These are phyloP conservation scores for Chaetogeoica ovagalla DNA, from an alignment of 2,888 invertebrate species.

Conservation along the genomic window DNA sequence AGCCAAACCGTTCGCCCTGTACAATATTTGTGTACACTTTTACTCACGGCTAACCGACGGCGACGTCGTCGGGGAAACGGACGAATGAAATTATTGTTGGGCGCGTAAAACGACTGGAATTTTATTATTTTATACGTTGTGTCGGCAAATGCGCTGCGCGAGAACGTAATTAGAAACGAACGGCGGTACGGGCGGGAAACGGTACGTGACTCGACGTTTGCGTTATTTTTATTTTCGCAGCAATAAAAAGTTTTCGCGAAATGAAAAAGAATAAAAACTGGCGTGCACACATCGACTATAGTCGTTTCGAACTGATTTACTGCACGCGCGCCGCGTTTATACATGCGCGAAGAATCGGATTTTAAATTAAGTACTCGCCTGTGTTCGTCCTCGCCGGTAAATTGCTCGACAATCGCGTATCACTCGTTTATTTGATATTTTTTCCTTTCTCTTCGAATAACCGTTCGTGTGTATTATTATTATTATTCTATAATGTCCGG, in stretches of 20 bases:
- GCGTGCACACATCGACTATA: neutral
- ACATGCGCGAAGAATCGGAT: neutral
- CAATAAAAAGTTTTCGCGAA: constrained; percentile 46
- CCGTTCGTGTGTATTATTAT: neutral
- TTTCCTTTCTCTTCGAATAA: neutral
- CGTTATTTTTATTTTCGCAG: constrained; percentile 36
- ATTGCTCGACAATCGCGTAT: constrained; percentile 32
- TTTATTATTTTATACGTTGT: constrained; percentile 50
- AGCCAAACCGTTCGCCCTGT: too few relatives aligned
- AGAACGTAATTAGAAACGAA: constrained; percentile 35
- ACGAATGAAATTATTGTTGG: neutral
- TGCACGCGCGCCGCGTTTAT: too few relatives aligned
- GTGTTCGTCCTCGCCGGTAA: neutral
- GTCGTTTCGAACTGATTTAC: constrained; percentile 25
- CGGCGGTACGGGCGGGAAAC: neutral
- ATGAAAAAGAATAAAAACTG: constrained; percentile 28
- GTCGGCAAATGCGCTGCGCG: constrained; percentile 17
- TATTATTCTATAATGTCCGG: neutral
- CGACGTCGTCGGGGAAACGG: neutral
- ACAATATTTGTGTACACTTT: too few relatives aligned
- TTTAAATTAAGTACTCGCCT: constrained; percentile 12
- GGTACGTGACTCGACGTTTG: constrained; percentile 47
- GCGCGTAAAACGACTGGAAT: constrained; percentile 42
- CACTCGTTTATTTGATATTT: neutral
- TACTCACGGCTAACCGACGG: neutral